A percentile compares a stretch with the other conserved stretches of the same genome.
phyloP scores from a whole-genome alignment of 2,113 vertebrate species.

The Alethe diademata region DNA sequence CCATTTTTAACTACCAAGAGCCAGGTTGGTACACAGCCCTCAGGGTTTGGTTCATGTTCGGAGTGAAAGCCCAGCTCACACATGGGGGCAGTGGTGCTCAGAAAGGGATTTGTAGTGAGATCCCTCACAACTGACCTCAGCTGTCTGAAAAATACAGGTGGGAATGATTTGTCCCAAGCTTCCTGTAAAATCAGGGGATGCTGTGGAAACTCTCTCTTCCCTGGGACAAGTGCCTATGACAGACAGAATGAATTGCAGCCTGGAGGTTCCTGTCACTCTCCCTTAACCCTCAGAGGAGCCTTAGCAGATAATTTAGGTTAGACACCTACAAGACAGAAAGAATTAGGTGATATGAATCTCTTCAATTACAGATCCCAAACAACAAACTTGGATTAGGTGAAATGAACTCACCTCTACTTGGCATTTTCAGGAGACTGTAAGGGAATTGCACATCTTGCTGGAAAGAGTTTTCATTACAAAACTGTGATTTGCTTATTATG shows the following conservation, averaged over 20 bases:
- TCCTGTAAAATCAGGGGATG: background rate
- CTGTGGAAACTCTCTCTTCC: background rate
- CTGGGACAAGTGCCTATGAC: background rate
- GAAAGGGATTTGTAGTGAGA: background rate
- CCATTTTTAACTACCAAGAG: background rate
- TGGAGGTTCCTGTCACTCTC: constrained; percentile 24
- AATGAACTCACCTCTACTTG: background rate
- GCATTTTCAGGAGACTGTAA: background rate
- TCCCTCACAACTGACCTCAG: background rate
- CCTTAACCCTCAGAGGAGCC: background rate
- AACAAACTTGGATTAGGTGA: constrained; percentile 1
- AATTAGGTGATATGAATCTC: constrained; percentile 47
- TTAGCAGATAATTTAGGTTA: constrained; percentile 15
- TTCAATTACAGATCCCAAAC: constrained; percentile 40
- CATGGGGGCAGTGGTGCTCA: background rate
- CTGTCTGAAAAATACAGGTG: background rate
- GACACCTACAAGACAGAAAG: constrained; percentile 13
- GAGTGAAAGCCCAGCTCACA: background rate
- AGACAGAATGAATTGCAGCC: background rate
- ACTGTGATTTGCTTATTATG: background rate
- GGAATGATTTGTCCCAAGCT: background rate
- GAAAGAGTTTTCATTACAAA: constrained; percentile 7
- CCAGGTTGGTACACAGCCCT: background rate
- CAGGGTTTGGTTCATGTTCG: background rate
- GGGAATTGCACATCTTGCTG: background rate